Evolutionary conservation across 2,113 vertebrate species (phyloP), one percentile per base, ranked within the genome.

Genomic region (Nothobranchius furzeri): DNA sequence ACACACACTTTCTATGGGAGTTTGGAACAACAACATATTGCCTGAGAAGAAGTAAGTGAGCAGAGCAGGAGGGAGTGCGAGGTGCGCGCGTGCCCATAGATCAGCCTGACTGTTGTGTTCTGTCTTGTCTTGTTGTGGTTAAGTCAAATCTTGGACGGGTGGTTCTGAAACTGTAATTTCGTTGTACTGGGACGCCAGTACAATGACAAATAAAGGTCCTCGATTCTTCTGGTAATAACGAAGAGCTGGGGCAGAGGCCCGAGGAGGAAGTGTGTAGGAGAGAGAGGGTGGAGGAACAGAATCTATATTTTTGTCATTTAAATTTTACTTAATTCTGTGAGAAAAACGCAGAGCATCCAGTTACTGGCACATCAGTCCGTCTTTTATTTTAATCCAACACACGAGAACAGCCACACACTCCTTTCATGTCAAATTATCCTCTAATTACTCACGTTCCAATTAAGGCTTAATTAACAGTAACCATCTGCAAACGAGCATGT

Each of bases 381-480:
- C 17, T 35, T 70, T 48, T 62, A 62, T 40, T 53, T 69, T 55
- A 73, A 55, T 61, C 71, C 55, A 68, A 63, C 57, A 85, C 73
- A 82, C 80, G 85, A 60, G 60, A 73, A 70, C 46, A 75, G 61
- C 69, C 75, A 17, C 46, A 60, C 36, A 30, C 60, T 70, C 75
- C 69, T 83, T 83, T 76, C 73, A 75, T 84, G 75, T 90, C 71
- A 75, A 84, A 90, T 90, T 71, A 90, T 76, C 80, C 87, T 85
- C 90, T 85, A 84, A 90, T 92, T 89, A 90, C 88, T 89, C 83
- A 89, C 76, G 83, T 91, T 90, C 89, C 82, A 90, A 87, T 90
- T 84, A 87, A 67, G 87, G 60, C 79, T 87, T 92, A 87, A 90
- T 90, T 85, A 91, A 90, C 84, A 78, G 66, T 62, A 89, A 83